phyloP scores from a whole-genome alignment of 2,888 invertebrate species.

The Drosophila pullipes region DNA sequence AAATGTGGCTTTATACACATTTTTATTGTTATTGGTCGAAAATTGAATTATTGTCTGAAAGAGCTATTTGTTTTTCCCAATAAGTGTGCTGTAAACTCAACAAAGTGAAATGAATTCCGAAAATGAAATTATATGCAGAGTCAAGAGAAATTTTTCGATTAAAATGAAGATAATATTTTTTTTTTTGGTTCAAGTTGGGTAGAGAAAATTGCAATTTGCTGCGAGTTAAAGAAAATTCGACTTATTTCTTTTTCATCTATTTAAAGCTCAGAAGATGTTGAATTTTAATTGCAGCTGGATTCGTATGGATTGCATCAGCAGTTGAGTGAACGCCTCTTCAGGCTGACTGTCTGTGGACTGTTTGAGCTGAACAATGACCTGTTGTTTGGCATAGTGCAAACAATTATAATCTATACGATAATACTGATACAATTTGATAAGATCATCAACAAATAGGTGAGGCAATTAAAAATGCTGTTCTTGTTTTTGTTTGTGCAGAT shows the following conservation, averaged over 20 bases:
- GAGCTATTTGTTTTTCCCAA: not conserved
- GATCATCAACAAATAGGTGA: constrained; percentile 56
- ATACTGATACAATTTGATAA: constrained; percentile 81
- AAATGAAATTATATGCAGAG: not conserved
- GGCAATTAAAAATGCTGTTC: constrained; percentile 2
- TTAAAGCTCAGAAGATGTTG: not conserved
- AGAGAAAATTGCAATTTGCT: not conserved
- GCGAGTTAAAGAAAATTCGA: not conserved
- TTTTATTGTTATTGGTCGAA: not conserved
- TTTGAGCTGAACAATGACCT: constrained; percentile 73
- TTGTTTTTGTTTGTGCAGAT: constrained; percentile 33
- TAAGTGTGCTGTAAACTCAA: not conserved
- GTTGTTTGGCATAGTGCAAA: constrained; percentile 65
- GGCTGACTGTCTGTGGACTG: constrained; percentile 69
- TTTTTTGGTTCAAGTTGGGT: not conserved
- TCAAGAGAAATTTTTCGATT: not conserved
- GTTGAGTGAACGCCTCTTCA: constrained; percentile 43
- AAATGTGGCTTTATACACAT: not conserved
- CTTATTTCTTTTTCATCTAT: not conserved
- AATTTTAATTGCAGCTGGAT: constrained; percentile 46
- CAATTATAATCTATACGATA: constrained; percentile 69
- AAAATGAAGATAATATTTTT: not conserved
- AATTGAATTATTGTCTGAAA: not conserved
- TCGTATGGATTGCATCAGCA: constrained; percentile 50
- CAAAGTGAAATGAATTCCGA: not conserved